Evolutionary conservation across 2,888 invertebrate genomes (phyloP).

Genomic region (Notocelia uddmanniana): DNA sequence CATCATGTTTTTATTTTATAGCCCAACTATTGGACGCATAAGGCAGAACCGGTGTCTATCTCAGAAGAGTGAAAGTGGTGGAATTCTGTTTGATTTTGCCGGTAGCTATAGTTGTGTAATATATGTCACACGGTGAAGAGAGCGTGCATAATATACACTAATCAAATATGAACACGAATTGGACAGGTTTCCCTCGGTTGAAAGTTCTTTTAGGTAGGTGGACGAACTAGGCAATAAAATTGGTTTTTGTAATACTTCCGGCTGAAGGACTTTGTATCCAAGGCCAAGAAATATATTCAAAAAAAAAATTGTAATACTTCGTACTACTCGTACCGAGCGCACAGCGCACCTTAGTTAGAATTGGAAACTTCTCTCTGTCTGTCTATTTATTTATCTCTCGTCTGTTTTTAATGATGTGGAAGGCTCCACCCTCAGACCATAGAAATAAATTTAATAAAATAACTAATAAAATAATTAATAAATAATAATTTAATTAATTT

Average conservation of each 20-base stretch:
- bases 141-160: slow-evolving; percentile 44
- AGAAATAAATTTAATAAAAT: too few relatives aligned
- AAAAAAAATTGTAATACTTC: too few relatives aligned
- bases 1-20: not conserved
- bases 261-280: too few relatives aligned
- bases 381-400: too few relatives aligned
- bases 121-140: slow-evolving; percentile 43
- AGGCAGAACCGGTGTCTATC: slow-evolving; percentile 23
- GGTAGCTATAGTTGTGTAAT: slow-evolving; percentile 41
- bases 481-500: too few relatives aligned
- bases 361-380: too few relatives aligned
- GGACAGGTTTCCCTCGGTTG: slow-evolving; percentile 10
- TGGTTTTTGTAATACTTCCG: not conserved
- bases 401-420: too few relatives aligned
- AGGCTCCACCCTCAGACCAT: too few relatives aligned
- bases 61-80: slow-evolving; percentile 32
- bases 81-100: slow-evolving; percentile 35
- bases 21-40: slow-evolving; percentile 23
- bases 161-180: slow-evolving; percentile 24
- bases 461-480: too few relatives aligned
- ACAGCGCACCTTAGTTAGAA: too few relatives aligned
- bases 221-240: not conserved
- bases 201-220: not conserved
- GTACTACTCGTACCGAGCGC: too few relatives aligned
- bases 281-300: too few relatives aligned